Conservation (phyloP, 2,888 invertebrate species). For the Gibbula magus region DNA sequence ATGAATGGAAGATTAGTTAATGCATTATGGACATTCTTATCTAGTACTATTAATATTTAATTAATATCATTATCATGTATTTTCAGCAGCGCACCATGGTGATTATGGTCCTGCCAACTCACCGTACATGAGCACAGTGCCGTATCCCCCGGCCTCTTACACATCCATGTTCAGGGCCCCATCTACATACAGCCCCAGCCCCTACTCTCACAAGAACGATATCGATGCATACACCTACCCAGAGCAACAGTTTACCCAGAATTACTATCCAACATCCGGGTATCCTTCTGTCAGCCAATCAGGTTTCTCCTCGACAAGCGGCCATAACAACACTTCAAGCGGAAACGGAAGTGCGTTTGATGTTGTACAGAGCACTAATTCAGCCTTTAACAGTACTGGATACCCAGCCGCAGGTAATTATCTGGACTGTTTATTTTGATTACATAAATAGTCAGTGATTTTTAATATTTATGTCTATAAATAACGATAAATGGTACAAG, state of each 20-base stretch:
- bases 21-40: too few relatives aligned
- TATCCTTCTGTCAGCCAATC: slow-evolving; percentile 37
- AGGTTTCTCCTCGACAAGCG: slow-evolving; percentile 42
- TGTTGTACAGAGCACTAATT: slow-evolving; percentile 62
- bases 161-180: background rate
- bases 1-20: too few relatives aligned
- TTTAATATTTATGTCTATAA: too few relatives aligned
- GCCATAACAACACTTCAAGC: slow-evolving; percentile 45
- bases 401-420: slow-evolving; percentile 45
- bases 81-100: slow-evolving; percentile 15
- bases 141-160: slow-evolving; percentile 31
- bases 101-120: slow-evolving; percentile 7
- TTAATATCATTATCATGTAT: too few relatives aligned
- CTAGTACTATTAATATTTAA: too few relatives aligned
- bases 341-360: slow-evolving; percentile 65
- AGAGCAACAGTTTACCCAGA: slow-evolving; percentile 16
- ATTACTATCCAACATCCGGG: slow-evolving; percentile 3
- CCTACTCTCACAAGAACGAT: background rate
- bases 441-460: background rate
- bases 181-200: background rate
- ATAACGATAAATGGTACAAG: too few relatives aligned
- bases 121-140: slow-evolving; percentile 23
- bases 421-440: background rate
- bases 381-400: slow-evolving; percentile 44
- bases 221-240: slow-evolving; percentile 1